Conservation (phyloP, 2,888 invertebrate genomes). For the Fragum whitleyi region DNA sequence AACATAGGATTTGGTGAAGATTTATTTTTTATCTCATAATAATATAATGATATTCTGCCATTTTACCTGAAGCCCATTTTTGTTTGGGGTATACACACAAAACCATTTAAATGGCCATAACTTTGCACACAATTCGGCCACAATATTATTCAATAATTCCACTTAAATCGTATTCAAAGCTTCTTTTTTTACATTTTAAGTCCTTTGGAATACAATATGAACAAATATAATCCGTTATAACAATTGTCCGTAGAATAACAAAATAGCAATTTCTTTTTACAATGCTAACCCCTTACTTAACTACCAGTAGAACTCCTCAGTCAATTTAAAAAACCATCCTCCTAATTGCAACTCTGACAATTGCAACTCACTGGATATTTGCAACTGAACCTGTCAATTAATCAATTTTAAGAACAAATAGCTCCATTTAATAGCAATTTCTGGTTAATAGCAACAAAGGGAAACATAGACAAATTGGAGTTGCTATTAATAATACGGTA, state of each 20-base stretch:
- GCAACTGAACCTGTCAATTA: too few species aligned
- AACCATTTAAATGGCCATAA: neutral
- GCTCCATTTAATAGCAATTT: too few species aligned
- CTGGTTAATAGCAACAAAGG: too few species aligned
- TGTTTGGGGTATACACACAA: neutral
- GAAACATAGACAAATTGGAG: too few species aligned
- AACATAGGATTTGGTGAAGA: neutral
- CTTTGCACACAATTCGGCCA: neutral
- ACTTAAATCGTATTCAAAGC: slow-evolving; percentile 4
- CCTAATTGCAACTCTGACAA: too few species aligned
- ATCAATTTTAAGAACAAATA: too few species aligned
- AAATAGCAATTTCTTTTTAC: too few species aligned
- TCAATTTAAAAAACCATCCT: too few species aligned
- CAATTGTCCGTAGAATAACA: neutral
- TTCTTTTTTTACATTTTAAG: neutral
- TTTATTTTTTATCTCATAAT: neutral
- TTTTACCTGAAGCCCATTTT: neutral
- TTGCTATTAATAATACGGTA: too few species aligned
- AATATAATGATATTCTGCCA: neutral
- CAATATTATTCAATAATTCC: neutral
- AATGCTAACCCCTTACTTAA: too few species aligned
- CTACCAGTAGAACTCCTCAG: too few species aligned
- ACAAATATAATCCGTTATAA: neutral
- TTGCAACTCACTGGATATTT: too few species aligned
- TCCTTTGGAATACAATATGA: neutral